These are phyloP conservation scores for Perca schrenkii DNA, from an alignment of 2,113 vertebrate genomes.

Conservation along the genomic window DNA sequence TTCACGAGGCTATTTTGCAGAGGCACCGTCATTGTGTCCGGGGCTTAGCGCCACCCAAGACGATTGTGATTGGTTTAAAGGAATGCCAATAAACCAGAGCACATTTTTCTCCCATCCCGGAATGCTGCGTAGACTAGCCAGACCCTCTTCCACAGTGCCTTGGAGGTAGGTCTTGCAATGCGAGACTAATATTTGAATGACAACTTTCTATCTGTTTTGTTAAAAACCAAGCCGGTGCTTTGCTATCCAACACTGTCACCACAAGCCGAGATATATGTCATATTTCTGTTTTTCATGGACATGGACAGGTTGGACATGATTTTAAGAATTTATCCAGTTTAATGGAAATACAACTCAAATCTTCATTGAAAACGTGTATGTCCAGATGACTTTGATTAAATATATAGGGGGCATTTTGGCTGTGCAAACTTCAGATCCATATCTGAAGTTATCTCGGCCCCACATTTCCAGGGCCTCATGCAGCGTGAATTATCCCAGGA, in stretches of 20 bases:
- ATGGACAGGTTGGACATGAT: not conserved
- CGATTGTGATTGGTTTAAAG: no score
- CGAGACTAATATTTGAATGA: no score
- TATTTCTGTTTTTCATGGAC: not conserved
- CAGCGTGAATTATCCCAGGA: constrained; percentile 39
- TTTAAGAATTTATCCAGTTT: not conserved
- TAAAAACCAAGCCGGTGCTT: not conserved
- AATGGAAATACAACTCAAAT: not conserved
- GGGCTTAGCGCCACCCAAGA: no score
- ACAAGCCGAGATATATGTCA: not conserved
- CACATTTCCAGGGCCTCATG: constrained; percentile 7
- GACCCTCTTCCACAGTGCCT: no score
- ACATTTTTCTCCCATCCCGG: no score
- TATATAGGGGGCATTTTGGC: not conserved
- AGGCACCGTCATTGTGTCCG: no score
- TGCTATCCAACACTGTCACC: not conserved
- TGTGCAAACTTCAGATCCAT: not conserved
- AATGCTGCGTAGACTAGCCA: no score
- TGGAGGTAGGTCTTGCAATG: no score
- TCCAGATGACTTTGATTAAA: constrained; percentile 9
- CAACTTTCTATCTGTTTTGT: not conserved
- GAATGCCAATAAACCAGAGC: no score
- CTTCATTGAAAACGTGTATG: not conserved
- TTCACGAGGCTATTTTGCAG: no score
- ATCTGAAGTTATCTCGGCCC: constrained; percentile 19